Evolutionary conservation across 2,888 invertebrate genomes (phyloP), one percentile per base, ranked within the genome.

Genomic region (Hydrotaea diabolus): DNA sequence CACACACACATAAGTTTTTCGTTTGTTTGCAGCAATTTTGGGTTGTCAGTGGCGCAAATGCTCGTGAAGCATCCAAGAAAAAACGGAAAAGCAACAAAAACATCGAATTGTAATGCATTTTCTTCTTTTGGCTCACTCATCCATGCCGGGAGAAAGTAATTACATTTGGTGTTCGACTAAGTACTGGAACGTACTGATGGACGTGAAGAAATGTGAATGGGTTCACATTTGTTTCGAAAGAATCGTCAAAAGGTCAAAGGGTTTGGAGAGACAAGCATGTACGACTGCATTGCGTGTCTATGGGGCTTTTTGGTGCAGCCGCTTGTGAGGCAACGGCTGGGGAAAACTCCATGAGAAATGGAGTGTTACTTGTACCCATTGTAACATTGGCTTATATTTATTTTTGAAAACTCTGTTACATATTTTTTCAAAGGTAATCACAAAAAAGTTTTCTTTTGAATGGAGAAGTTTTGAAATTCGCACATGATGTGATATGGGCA

Each of bases 1-100:
- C n/a, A n/a, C n/a, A n/a, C n/a, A 66, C 15, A 69, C 17, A 4
- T 53, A 62, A 76, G 57, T 76, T 36, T 9, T 81, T 64, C 62
- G 53, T 43, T n/a, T 55, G 39, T 43, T 73, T 23, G 7, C 15
- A 59, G 26, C 59, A 15, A 3, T 57, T 46, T 21, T 17, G 49
- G 49, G 31, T 53, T 39, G 15, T 43, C 43, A n/a, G 21, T 39
- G n/a, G 64, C 2, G 39, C 9, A n/a, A 53, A 19, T 76, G 26
- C 46, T 46, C 43, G 49, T n/a, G n/a, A n/a, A n/a, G n/a, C n/a
- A n/a, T n/a, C n/a, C 43, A 43, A 11, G 11, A 43, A 43, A 4
- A 8, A 13, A 13, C 5, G 13, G 43, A 59, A 59, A 39, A 66
- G 21, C 26, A 71, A 43, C 23, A n/a, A 19, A 57, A 43, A 49